phyloP scores from a whole-genome alignment of 2,888 invertebrate species.

The Villa cingulata region DNA sequence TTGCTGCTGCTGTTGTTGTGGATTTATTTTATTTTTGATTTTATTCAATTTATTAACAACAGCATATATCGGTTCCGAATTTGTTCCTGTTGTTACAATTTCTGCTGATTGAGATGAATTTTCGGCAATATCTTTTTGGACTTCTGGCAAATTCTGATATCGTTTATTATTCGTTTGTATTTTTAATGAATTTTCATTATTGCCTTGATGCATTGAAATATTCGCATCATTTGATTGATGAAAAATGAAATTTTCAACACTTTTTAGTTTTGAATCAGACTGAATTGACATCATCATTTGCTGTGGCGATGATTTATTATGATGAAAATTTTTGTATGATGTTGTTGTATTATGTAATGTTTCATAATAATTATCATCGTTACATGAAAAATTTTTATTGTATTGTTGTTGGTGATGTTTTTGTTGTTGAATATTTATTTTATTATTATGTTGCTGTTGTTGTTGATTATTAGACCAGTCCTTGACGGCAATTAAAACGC shows the following conservation, averaged over 20 bases:
- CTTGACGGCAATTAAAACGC: slow-evolving; percentile 49
- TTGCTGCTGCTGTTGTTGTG: too few relatives aligned
- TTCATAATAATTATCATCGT: slow-evolving; percentile 15
- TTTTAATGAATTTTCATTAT: slow-evolving; percentile 17
- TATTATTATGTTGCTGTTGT: neutral
- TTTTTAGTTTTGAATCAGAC: too few relatives aligned
- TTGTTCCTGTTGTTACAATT: slow-evolving; percentile 6
- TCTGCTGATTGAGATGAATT: slow-evolving; percentile 3
- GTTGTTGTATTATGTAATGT: slow-evolving; percentile 16
- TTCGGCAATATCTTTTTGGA: too few relatives aligned
- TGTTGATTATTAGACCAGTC: slow-evolving; percentile 40
- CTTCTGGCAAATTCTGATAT: too few relatives aligned
- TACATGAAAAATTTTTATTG: slow-evolving; percentile 10
- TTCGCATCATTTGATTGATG: too few relatives aligned
- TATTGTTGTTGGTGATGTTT: neutral
- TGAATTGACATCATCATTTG: neutral
- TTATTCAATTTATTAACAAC: slow-evolving; percentile 36
- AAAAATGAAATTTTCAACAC: too few relatives aligned
- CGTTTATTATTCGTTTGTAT: too few relatives aligned
- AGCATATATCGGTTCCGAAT: slow-evolving; percentile 31
- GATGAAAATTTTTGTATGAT: too few relatives aligned
- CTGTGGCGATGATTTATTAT: neutral
- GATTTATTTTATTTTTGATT: slow-evolving; percentile 31
- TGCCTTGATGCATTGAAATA: slow-evolving; percentile 23
- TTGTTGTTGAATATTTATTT: slow-evolving; percentile 19